These are phyloP conservation scores for Caenorhabditis parvicauda DNA, from an alignment of 2,888 invertebrate genomes.

Conservation along the genomic window DNA sequence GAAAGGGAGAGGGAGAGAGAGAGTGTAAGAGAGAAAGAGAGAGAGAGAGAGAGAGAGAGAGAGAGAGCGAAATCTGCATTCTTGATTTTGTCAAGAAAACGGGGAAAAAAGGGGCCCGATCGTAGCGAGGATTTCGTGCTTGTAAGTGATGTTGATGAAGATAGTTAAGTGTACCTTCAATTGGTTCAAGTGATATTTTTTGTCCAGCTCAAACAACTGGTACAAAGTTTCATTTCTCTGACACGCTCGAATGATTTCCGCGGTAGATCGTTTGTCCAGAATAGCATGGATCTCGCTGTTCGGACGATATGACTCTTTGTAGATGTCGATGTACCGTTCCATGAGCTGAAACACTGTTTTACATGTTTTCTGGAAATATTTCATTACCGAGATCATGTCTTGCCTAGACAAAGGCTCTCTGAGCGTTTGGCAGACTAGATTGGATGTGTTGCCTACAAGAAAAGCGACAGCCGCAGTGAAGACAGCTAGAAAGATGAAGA, in stretches of 20 bases:
- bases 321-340: conserved; percentile 50
- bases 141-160: no score
- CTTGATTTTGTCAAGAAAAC: no score
- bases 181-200: conserved; percentile 50
- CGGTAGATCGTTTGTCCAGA: conserved; percentile 37
- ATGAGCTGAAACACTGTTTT: conserved; percentile 36
- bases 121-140: no score
- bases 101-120: no score
- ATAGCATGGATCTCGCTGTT: conserved; percentile 23
- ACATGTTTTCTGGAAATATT: neutral
- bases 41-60: no score
- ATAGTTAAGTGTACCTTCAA: conserved; percentile 23
- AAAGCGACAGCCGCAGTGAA: conserved; percentile 45
- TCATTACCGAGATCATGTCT: conserved; percentile 51
- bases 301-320: conserved; percentile 23
- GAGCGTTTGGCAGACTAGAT: conserved; percentile 55
- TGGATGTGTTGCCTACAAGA: conserved; percentile 48
- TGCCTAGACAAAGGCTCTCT: conserved; percentile 47
- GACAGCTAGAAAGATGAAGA: conserved; percentile 46
- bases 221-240: conserved; percentile 54
- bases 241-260: conserved; percentile 53
- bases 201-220: conserved; percentile 53
- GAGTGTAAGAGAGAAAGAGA: no score
- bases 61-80: no score
- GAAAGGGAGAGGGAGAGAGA: no score